These are phyloP conservation scores for Solea solea DNA, from an alignment of 2,113 vertebrate genomes.

Conservation along the genomic window DNA sequence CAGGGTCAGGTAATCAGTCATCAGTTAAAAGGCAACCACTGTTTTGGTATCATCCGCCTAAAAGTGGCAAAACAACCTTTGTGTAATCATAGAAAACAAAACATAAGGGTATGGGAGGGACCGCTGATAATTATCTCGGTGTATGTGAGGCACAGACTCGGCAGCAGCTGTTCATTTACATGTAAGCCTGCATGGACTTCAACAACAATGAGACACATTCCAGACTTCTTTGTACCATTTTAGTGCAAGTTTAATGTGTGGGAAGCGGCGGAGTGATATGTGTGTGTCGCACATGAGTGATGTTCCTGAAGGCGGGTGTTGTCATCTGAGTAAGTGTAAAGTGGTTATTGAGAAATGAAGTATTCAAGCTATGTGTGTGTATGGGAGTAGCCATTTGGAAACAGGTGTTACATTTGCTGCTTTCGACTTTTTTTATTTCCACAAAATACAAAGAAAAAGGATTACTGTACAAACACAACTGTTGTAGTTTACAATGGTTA, in stretches of 20 bases:
- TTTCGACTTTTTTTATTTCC: neutral
- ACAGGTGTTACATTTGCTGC: neutral
- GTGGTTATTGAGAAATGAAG: neutral
- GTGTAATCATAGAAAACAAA: conserved; percentile 54
- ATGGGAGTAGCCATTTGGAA: neutral
- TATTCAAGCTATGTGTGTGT: neutral
- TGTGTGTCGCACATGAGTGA: conserved; percentile 4
- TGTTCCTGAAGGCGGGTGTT: conserved; percentile 1
- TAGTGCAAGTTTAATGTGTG: neutral
- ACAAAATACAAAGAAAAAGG: too few relatives aligned
- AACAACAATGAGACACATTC: conserved; percentile 35
- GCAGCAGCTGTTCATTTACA: conserved; percentile 26
- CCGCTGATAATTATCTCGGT: conserved; percentile 44
- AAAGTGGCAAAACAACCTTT: conserved; percentile 61
- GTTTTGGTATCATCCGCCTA: conserved; percentile 54
- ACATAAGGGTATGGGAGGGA: conserved; percentile 34
- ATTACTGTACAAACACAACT: too few relatives aligned
- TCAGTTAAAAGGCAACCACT: conserved; percentile 54
- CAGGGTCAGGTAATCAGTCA: conserved; percentile 55
- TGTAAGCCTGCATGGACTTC: conserved; percentile 20
- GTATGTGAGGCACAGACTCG: conserved; percentile 13
- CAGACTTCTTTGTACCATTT: conserved; percentile 17
- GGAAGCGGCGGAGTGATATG: neutral
- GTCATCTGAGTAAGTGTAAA: neutral
- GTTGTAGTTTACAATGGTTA: too few relatives aligned